A percentile compares a stretch with the other conserved stretches of the same genome.
These are phyloP conservation scores for Rhinoderma darwinii DNA, from an alignment of 2,113 vertebrate genomes.

Conservation along the genomic window DNA sequence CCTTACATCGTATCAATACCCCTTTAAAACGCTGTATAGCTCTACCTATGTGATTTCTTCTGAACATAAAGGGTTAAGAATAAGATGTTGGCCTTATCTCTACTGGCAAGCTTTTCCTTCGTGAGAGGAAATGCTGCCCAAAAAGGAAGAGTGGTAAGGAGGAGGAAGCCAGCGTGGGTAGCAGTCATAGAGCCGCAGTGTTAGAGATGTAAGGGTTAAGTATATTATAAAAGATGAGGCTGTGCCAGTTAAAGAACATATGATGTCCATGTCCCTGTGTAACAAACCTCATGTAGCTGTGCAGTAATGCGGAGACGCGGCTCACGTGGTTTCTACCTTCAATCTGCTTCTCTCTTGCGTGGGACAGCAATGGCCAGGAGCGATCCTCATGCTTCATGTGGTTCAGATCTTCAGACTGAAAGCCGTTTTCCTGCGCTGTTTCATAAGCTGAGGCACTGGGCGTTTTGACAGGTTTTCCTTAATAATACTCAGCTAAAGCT, in stretches of 20 bases:
- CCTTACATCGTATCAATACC: not conserved
- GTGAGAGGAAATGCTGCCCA: not conserved
- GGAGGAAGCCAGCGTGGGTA: not conserved
- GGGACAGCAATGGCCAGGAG: constrained; percentile 5
- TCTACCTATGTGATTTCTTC: not conserved
- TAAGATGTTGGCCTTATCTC: not conserved
- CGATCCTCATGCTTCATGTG: not conserved
- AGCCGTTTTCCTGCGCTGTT: not conserved
- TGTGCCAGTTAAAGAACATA: not conserved
- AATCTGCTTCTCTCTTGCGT: not conserved
- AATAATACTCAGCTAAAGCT: not conserved
- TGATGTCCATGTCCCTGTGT: not conserved
- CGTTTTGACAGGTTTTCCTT: not conserved
- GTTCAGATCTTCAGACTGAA: not conserved
- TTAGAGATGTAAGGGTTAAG: not conserved
- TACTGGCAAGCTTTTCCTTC: not conserved
- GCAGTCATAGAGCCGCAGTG: not conserved
- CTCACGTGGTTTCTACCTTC: not conserved
- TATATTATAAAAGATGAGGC: not conserved
- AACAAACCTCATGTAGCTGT: not conserved
- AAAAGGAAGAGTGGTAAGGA: not conserved
- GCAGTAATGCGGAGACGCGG: not conserved
- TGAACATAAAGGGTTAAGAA: not conserved
- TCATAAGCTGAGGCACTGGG: not conserved
- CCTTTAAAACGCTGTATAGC: not conserved